Evolutionary conservation across 1,140 invertebrate species (phyloP).

Genomic region (Araneus ventricosus): DNA sequence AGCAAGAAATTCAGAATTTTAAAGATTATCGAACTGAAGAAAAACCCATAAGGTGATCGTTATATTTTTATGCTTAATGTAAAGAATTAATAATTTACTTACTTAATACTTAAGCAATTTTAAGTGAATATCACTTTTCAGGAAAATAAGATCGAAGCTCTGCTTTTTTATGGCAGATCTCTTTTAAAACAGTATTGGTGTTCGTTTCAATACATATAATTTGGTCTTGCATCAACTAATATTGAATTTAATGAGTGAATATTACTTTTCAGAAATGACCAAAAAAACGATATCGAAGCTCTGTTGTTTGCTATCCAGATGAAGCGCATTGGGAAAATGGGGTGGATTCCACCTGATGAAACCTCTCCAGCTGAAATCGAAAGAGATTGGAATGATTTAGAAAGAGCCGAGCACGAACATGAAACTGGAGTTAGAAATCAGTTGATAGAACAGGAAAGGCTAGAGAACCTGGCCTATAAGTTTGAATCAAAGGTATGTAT

Average conservation of each 20-base stretch:
- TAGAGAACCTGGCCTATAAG: slow-evolving; percentile 60
- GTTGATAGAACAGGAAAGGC: slow-evolving; percentile 52
- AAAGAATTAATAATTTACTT: too few relatives aligned
- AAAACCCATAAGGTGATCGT: slow-evolving; percentile 43
- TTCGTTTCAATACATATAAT: background rate
- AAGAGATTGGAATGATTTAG: slow-evolving; percentile 37
- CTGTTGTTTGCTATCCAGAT: slow-evolving; percentile 62
- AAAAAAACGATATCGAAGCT: slow-evolving; percentile 67
- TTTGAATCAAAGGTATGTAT: slow-evolving; percentile 62
- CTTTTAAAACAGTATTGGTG: too few relatives aligned
- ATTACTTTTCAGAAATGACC: slow-evolving; percentile 32
- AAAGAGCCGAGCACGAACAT: slow-evolving; percentile 65
- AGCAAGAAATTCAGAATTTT: slow-evolving; percentile 58
- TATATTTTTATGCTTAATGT: background rate
- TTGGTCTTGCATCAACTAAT: background rate
- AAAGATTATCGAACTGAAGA: slow-evolving; percentile 67
- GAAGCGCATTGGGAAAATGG: slow-evolving; percentile 29
- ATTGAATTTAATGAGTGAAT: background rate
- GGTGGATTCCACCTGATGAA: slow-evolving; percentile 49
- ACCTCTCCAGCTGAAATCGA: slow-evolving; percentile 58
- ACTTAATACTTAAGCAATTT: background rate
- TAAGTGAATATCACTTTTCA: background rate
- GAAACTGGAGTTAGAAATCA: slow-evolving; percentile 51
- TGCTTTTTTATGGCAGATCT: background rate
- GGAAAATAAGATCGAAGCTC: background rate